Percentiles rank a stretch among this genome's conserved stretches.
phyloP scores from a whole-genome alignment of 2,113 vertebrate genomes.

The Antechinus flavipes region DNA sequence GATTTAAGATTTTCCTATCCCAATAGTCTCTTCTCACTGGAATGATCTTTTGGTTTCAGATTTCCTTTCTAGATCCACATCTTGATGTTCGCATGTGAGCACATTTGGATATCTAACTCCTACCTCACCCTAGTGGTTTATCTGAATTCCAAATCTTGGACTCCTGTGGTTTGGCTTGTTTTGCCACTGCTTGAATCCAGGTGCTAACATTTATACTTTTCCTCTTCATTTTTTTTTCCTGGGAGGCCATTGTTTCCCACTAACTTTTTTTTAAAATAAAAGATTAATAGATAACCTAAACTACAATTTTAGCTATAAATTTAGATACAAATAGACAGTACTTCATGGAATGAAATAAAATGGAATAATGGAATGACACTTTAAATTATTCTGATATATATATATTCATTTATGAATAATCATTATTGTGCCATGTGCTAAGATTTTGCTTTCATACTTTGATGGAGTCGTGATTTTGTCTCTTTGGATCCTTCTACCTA shows the following conservation, averaged over 20 bases:
- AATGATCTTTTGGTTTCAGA: neutral
- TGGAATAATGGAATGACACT: neutral
- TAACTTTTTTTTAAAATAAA: neutral
- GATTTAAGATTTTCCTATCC: neutral
- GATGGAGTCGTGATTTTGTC: neutral
- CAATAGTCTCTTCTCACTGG: neutral
- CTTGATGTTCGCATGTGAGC: neutral
- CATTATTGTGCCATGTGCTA: neutral
- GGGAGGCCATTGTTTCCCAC: neutral
- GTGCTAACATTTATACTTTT: neutral
- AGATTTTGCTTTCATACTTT: neutral
- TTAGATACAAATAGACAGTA: neutral
- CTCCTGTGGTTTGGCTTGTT: neutral
- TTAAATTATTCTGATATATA: neutral
- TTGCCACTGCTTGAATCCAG: neutral
- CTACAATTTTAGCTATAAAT: neutral
- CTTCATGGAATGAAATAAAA: neutral
- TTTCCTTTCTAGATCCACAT: neutral
- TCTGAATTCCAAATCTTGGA: neutral
- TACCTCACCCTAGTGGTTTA: neutral
- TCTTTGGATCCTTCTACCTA: neutral
- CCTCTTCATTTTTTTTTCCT: neutral
- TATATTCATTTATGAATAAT: neutral
- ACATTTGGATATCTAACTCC: neutral
- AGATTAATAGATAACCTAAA: neutral